Evolutionary conservation across 2,113 vertebrate species (phyloP).

Genomic region (Nansenia antarctica): DNA sequence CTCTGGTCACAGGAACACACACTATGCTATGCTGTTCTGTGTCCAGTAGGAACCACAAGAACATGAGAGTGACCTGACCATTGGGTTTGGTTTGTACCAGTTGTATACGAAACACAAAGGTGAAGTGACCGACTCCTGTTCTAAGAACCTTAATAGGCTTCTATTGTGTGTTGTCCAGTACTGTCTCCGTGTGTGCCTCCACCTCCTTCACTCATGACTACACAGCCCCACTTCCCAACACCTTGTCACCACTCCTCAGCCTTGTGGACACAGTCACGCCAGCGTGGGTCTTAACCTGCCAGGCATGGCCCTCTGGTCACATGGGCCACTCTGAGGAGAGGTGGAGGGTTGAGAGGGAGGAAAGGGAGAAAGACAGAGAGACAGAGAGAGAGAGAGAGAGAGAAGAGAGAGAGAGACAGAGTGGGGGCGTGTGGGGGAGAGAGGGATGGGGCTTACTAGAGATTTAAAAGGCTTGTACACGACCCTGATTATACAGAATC

Average conservation of each 20-base stretch:
- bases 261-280: neutral
- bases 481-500: conserved; percentile 51
- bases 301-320: neutral
- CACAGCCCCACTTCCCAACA: neutral
- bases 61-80: too few species aligned
- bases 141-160: too few species aligned
- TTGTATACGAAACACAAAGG: too few species aligned
- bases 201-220: too few species aligned
- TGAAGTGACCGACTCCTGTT: too few species aligned
- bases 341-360: neutral
- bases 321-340: neutral
- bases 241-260: neutral
- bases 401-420: neutral
- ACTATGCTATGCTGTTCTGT: neutral
- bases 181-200: too few species aligned
- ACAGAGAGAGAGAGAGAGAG: neutral
- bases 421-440: neutral
- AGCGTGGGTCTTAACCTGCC: neutral
- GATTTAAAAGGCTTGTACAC: conserved; percentile 25
- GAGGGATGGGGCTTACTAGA: conserved; percentile 6
- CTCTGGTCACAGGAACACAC: neutral
- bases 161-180: too few species aligned
- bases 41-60: too few species aligned
- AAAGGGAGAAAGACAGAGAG: neutral
- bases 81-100: too few species aligned